Base-by-base conservation (phyloP, 1,140 invertebrate genomes). In the Musca vetustissima region DNA sequence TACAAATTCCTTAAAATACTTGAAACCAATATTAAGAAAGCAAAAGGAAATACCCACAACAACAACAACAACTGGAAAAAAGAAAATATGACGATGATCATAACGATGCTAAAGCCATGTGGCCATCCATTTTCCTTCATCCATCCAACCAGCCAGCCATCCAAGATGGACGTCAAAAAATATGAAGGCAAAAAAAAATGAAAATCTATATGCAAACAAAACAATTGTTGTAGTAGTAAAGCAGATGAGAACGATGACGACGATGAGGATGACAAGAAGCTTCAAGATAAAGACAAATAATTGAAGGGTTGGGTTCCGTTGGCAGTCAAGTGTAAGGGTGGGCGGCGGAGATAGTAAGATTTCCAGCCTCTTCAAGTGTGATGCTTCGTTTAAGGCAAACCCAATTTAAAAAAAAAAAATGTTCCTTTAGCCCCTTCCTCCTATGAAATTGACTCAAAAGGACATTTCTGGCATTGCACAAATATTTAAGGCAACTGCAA, bases 11-110 rank as follows among this genome's bases (percentile, higher is more conserved):
- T 17, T 61, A 61, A 61, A 61, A 61, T 61, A 61, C 57, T 52
- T 52, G 67, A 59, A 64, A 53, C 59, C 61, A 69, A 69, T 52
- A 59, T 64, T 64, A 59, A 64, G 67, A 64, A 64, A 68, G 43
- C 25, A 59, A 59, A 59, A 68, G 49, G 43, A 66, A 50, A 24
- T 14, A 15, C 14, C 28, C 28, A 28, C n/a, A 68, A 59, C 28
- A n/a, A n/a, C n/a, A n/a, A n/a, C n/a, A n/a, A n/a, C n/a, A n/a
- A 61, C 36, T 28, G n/a, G 19, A 50, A 14, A 21, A 3, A 3
- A 53, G 2, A 50, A 61, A 48, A 1, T 15, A 19, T 50, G 17
- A 49, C 15, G 2, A 59, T 43, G 36, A 43, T 43, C 36, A 43
- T 43, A 43, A 43, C 36, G 36, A 43, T 43, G 36, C 36, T 43